Evolutionary conservation across 2,888 invertebrate species (phyloP).

Genomic region (Thereva nobilitata): DNA sequence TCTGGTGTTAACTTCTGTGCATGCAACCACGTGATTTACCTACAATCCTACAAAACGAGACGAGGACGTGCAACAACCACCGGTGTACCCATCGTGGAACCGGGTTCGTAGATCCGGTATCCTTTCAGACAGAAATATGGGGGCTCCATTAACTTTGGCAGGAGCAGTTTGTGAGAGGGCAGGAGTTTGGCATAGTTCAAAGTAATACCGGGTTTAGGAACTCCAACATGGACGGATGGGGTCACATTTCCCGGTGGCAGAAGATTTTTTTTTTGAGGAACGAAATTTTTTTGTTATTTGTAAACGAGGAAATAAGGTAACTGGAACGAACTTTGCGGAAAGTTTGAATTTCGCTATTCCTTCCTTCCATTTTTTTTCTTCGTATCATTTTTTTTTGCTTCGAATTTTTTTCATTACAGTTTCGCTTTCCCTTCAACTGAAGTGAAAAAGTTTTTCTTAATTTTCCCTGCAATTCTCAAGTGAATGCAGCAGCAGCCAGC

Average conservation of each 20-base stretch:
- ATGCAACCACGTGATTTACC: slow-evolving; percentile 34
- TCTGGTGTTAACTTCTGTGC: slow-evolving; percentile 27
- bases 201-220: too few relatives aligned
- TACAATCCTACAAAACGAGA: slow-evolving; percentile 21
- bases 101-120: too few relatives aligned
- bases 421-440: not conserved
- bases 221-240: not conserved
- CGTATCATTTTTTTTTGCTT: slow-evolving; percentile 1
- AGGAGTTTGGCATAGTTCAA: too few relatives aligned
- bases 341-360: slow-evolving; percentile 26
- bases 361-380: slow-evolving; percentile 17
- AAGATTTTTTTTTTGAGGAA: not conserved
- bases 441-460: too few relatives aligned
- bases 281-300: slow-evolving; percentile 6
- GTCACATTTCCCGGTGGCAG: slow-evolving; percentile 1
- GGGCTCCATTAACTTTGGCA: too few relatives aligned
- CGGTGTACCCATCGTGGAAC: too few relatives aligned
- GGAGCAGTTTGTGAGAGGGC: too few relatives aligned
- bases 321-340: slow-evolving; percentile 25
- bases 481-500: too few relatives aligned
- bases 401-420: slow-evolving; percentile 20
- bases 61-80: not conserved
- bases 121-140: too few relatives aligned
- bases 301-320: slow-evolving; percentile 26
- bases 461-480: too few relatives aligned